Conservation (phyloP, 2,797 vertebrate species). For the Pseudochirops corinnae region DNA sequence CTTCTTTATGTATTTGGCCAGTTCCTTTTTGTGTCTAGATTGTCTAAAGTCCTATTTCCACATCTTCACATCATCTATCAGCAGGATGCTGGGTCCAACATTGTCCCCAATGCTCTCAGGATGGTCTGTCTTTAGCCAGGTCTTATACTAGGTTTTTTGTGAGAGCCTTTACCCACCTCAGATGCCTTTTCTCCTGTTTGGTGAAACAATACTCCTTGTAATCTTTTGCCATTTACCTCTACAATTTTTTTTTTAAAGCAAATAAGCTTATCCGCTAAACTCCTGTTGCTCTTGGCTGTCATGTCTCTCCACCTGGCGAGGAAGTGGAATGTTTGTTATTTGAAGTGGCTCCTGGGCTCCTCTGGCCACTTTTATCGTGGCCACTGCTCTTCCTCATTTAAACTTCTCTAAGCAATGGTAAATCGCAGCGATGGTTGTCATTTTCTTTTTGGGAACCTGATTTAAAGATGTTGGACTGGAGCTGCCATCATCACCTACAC, state of each 20-base stretch:
- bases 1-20: background rate
- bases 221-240: background rate
- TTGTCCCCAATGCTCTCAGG: background rate
- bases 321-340: background rate
- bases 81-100: background rate
- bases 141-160: background rate
- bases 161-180: background rate
- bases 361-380: background rate
- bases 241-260: background rate
- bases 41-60: background rate
- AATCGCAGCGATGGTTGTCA: background rate
- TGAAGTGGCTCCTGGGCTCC: background rate
- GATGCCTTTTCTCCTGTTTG: background rate
- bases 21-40: background rate
- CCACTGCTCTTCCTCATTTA: background rate
- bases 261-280: background rate
- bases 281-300: background rate
- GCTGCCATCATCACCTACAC: background rate
- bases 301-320: background rate
- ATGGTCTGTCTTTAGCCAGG: background rate
- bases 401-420: background rate
- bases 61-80: background rate
- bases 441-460: background rate
- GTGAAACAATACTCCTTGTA: background rate
- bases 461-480: background rate